Conservation (phyloP, 2,113 vertebrate genomes). For the Otocyon megalotis region DNA sequence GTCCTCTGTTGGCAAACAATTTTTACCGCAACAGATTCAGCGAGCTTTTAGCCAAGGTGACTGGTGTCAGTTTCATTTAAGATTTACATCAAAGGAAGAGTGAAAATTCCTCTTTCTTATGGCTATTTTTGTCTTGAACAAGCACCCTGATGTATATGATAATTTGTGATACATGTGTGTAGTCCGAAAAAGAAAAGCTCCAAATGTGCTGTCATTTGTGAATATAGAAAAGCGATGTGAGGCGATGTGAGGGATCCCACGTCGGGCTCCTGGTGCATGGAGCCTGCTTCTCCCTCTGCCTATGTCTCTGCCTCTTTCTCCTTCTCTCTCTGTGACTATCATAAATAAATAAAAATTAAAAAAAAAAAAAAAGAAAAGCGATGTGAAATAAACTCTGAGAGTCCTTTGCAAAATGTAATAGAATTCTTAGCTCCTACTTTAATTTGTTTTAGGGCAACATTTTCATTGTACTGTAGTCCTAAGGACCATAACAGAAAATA, state of each 20-base stretch:
- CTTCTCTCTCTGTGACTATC: too few species aligned
- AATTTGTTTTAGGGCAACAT: background rate
- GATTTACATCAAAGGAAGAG: slow-evolving; percentile 46
- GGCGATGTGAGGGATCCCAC: too few species aligned
- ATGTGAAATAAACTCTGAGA: background rate
- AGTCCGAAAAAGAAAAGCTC: background rate
- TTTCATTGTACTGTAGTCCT: background rate
- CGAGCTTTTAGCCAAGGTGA: slow-evolving; percentile 43
- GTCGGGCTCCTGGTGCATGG: too few species aligned
- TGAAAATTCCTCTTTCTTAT: background rate
- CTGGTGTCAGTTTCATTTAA: slow-evolving; percentile 51
- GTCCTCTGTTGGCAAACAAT: background rate
- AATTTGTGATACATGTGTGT: background rate
- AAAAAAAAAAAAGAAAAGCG: too few species aligned
- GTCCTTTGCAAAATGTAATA: background rate
- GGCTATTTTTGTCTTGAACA: background rate
- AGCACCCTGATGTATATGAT: background rate
- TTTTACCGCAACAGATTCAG: slow-evolving; percentile 3
- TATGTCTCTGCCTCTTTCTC: too few species aligned
- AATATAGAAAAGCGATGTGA: background rate
- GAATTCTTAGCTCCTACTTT: background rate
- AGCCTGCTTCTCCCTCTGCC: too few species aligned
- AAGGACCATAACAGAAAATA: background rate
- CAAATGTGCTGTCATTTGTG: background rate
- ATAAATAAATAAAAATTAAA: too few species aligned